Evolutionary conservation across 1,140 invertebrate genomes (phyloP).

Genomic region (Chironomus tepperi): DNA sequence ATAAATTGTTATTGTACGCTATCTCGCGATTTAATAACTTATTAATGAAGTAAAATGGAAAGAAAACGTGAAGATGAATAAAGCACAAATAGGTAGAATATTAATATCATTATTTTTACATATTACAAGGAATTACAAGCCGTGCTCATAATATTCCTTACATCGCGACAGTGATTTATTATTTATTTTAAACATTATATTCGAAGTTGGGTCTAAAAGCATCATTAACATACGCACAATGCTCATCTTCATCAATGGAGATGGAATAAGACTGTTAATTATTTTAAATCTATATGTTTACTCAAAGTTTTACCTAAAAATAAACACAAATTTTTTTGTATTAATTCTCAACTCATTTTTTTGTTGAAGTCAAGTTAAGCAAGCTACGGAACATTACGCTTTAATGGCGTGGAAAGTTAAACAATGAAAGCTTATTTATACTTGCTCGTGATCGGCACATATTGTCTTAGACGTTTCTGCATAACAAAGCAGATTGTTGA

Average conservation of each 20-base stretch:
- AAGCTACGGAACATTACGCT: conserved; percentile 19
- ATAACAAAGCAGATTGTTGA: neutral
- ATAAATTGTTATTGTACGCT: too few species aligned
- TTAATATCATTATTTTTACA: too few species aligned
- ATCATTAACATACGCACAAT: neutral
- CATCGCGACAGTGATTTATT: too few species aligned
- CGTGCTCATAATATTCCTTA: too few species aligned
- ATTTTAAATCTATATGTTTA: conserved; percentile 16
- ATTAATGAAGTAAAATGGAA: too few species aligned
- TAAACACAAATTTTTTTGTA: conserved; percentile 12
- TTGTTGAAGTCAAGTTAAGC: neutral
- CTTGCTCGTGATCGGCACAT: conserved; percentile 7
- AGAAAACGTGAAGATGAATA: too few species aligned
- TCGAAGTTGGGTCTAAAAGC: too few species aligned
- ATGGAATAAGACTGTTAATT: conserved; percentile 19
- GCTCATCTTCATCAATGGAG: neutral
- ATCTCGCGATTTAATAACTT: too few species aligned
- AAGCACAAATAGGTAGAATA: too few species aligned
- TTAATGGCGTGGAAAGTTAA: conserved; percentile 12
- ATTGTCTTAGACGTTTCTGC: neutral
- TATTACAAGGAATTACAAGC: too few species aligned
- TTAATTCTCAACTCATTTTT: conserved; percentile 19
- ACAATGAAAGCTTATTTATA: conserved; percentile 14
- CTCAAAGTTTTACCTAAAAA: conserved; percentile 7
- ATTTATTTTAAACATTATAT: too few species aligned